Evolutionary conservation across 2,888 invertebrate genomes (phyloP), one percentile per base, ranked within the genome.

Genomic region (Lepidocyrtoides sp.): DNA sequence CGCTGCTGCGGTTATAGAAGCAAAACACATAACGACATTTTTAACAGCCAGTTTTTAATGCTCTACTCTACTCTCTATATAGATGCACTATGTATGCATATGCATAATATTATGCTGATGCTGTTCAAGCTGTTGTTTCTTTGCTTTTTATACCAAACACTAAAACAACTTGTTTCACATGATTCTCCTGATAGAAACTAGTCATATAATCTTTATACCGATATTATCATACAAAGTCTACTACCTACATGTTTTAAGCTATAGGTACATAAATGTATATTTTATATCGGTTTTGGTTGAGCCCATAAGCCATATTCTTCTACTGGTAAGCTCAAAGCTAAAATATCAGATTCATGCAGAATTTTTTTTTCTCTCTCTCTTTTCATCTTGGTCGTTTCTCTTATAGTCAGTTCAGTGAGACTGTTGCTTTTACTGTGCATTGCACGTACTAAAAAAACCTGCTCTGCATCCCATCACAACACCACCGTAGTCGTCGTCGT

Each of bases 381-480:
- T 66, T 17, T n/a, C 41, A 7, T 29, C 29, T 63, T 7, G 36
- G 36, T 36, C 17, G 5, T 5, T 48, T 77, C 7, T n/a, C n/a
- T n/a, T n/a, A n/a, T n/a, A n/a, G n/a, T n/a, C n/a, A n/a, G n/a
- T n/a, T n/a, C n/a, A n/a, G n/a, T 44, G 23, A 32, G 79, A 54
- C 79, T 79, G 77, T 79, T 57, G 79, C 79, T 57, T 79, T 77
- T 79, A 29, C 79, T 79, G 79, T 79, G 79, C 79, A 36, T 57
- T 79, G 79, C 79, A 79, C 79, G 79, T 79, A 79, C 36, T 23
- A 8, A 57, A n/a, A n/a, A 79, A 79, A 79, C 79, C 79, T 79
- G 79, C 79, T 79, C 79, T 36, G 79, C 79, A 79, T 79, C 79
- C 57, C 54, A 79, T 79, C 79, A 54, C 79, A 54, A 57, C 79